A percentile compares a stretch with the other conserved stretches of the same genome.
phyloP scores from a whole-genome alignment of 2,888 invertebrate genomes.

The Crossocerus cetratus region DNA sequence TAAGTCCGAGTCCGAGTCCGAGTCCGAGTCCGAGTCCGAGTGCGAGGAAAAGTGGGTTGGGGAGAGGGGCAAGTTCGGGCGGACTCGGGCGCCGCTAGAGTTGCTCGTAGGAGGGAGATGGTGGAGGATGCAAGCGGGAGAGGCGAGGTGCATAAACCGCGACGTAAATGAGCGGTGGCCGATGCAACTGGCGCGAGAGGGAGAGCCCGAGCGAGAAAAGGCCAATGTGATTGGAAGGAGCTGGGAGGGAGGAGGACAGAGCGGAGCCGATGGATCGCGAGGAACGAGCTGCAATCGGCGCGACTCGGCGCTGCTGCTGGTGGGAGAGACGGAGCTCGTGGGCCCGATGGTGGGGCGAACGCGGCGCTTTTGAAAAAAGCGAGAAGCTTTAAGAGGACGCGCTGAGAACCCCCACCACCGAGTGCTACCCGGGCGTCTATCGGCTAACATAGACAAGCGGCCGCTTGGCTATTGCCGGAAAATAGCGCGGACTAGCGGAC shows the following conservation, averaged over 20 bases:
- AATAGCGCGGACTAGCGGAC: too few relatives aligned
- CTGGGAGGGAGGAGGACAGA: conserved; percentile 8
- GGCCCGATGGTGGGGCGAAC: conserved; percentile 62
- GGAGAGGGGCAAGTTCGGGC: conserved; percentile 24
- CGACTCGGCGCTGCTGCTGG: too few relatives aligned
- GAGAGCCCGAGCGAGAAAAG: conserved; percentile 27
- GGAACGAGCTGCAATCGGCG: conserved; percentile 14
- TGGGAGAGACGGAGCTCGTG: conserved; percentile 36
- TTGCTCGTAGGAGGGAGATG: neutral
- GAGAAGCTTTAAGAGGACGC: conserved; percentile 76
- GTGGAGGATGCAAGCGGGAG: conserved; percentile 7
- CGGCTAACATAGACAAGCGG: conserved; percentile 71
- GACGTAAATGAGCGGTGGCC: conserved; percentile 22
- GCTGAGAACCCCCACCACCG: conserved; percentile 74
- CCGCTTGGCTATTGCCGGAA: conserved; percentile 59
- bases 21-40: too few relatives aligned
- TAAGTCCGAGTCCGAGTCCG: too few relatives aligned
- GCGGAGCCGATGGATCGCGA: conserved; percentile 9
- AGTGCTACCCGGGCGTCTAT: conserved; percentile 73
- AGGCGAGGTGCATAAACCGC: conserved; percentile 23
- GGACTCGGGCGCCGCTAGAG: too few relatives aligned
- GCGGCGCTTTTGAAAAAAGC: conserved; percentile 75
- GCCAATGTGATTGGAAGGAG: conserved; percentile 13
- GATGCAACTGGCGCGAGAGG: conserved; percentile 2
- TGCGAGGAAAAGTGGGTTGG: conserved; percentile 22